Conservation (phyloP, 2,113 vertebrate species). For the Sterna hirundo region DNA sequence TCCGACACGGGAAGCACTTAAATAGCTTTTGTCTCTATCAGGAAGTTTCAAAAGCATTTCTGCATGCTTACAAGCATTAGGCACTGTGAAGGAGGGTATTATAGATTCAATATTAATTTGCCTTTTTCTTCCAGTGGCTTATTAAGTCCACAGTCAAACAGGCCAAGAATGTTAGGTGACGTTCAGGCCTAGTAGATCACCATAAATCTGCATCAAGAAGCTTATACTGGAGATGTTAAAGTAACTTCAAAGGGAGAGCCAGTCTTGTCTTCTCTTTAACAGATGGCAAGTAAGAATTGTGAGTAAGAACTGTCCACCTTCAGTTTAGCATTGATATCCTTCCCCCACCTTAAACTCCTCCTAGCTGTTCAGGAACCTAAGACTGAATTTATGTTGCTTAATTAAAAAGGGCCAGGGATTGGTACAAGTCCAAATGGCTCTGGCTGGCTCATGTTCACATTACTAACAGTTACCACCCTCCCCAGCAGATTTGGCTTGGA, state of each 20-base stretch:
- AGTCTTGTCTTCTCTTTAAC: not conserved
- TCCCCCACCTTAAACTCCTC: slow-evolving; percentile 35
- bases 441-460: not conserved
- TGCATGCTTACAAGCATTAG: not conserved
- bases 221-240: not conserved
- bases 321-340: not conserved
- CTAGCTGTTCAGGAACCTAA: not conserved
- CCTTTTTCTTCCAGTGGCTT: not conserved
- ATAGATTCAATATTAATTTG: not conserved
- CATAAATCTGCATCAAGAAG: not conserved
- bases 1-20: not conserved
- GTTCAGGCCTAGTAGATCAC: not conserved
- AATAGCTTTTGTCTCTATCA: not conserved
- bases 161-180: not conserved
- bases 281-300: slow-evolving; percentile 25
- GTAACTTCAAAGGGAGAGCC: not conserved
- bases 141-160: not conserved
- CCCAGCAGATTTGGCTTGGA: not conserved
- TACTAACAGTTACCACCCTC: not conserved
- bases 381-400: slow-evolving; percentile 27
- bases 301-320: slow-evolving; percentile 40
- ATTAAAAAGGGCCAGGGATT: slow-evolving; percentile 8
- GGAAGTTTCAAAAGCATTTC: not conserved
- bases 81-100: not conserved
- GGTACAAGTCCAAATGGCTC: slow-evolving; percentile 3